phyloP scores from a whole-genome alignment of 2,797 vertebrate species.

The Pteropus rufus region DNA sequence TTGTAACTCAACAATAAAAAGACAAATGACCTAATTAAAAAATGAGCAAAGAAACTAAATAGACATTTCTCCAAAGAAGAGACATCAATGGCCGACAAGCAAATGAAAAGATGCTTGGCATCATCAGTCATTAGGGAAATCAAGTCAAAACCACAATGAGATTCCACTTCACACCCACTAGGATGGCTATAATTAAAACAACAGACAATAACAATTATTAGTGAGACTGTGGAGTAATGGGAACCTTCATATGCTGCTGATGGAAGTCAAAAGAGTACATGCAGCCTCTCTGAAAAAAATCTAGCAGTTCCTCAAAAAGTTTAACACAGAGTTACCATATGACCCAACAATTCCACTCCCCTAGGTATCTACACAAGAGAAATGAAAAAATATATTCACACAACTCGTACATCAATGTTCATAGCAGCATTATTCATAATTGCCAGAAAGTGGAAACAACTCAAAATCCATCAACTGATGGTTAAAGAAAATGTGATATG shows the following conservation, averaged over 20 bases:
- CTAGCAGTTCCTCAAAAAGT: not conserved
- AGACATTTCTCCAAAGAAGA: not conserved
- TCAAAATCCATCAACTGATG: not conserved
- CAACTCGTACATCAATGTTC: not conserved
- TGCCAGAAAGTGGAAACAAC: not conserved
- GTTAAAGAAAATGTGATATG: not conserved
- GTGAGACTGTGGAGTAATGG: not conserved
- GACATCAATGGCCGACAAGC: not conserved
- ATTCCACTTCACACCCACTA: not conserved
- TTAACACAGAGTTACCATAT: not conserved
- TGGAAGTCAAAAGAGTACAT: not conserved
- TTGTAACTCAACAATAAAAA: not conserved
- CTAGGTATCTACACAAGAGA: not conserved
- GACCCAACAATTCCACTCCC: not conserved
- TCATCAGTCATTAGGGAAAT: not conserved
- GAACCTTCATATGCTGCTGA: not conserved
- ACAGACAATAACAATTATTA: not conserved
- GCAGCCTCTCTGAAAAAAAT: not conserved
- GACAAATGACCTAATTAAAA: not conserved
- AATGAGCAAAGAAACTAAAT: not conserved
- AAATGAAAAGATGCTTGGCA: not conserved
- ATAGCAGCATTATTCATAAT: not conserved
- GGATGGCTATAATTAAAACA: not conserved
- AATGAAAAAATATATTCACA: not conserved
- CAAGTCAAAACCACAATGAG: not conserved